Base-by-base conservation (phyloP, 2,888 invertebrate genomes). In the Lycia hirtaria region DNA sequence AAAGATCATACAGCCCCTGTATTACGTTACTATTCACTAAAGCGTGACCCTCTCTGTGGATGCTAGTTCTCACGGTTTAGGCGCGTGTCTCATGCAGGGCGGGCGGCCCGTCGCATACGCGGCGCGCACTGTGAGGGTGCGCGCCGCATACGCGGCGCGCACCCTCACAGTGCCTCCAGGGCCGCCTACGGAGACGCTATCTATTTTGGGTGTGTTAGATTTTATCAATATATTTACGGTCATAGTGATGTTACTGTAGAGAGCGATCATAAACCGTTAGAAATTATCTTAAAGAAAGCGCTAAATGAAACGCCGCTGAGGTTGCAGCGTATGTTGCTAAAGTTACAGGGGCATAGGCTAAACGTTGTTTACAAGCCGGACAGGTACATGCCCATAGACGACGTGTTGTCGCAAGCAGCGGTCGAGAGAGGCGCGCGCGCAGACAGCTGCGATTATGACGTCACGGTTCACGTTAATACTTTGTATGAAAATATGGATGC, bases 221-320 rank as follows among this genome's bases (percentile, higher is more conserved):
- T 65, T 22, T 64, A 68, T 33, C 68, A 68, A 24, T 68, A 57
- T 12, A 50, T 65, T 19, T 68, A 65, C 44, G 68, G 65, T n/a
- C 65, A 62, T 12, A 66, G 28, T 3, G 35, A 17, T 3, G 7
- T 35, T 7, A 17, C 17, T 9, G 35, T 35, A 3, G 35, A 35
- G 1, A 17, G 17, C n/a, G 35, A 35, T 4, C 35, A 35, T 17
- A 35, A 35, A 35, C 35, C 35, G 14, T 9, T 35, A 2, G 17
- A 35, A 10, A 48, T n/a, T 10, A 48, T 48, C 22, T 37, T 48
- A 10, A 0, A 76, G 73, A n/a, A 76, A 69, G 60, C 59, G 64
- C 19, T 47, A 75, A 32, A 62, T 20, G 20, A 20, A 12, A 20
- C 20, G 12, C 38, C 38, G n/a, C 38, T 20, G n/a, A 20, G 38